Base-by-base conservation (phyloP, 1,140 invertebrate genomes). In the Nasonia giraulti region DNA sequence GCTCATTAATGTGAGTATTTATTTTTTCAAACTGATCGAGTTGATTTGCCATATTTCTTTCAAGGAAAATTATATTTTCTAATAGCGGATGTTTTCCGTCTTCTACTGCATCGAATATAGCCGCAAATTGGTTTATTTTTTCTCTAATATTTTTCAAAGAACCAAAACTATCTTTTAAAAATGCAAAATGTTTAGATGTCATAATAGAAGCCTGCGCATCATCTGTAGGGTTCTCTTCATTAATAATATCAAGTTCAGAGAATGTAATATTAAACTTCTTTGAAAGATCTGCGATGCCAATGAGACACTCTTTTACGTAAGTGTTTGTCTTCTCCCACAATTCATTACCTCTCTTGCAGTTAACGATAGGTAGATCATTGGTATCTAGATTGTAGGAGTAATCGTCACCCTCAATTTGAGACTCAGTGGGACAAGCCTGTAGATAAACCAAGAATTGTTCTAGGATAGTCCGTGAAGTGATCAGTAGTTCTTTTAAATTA, bases 361-460 rank as follows among this genome's bases (percentile, higher is more conserved):
- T 91, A 2, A 94, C 87, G 55, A 95, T 89, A 1, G 93, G 89
- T 23, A 94, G 91, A 79, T 93, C 89, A 12, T 83, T 86, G 11
- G 86, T 87, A 11, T 88, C 37, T 4, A 93, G 80, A 7, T 78
- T 88, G 11, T 76, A 88, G 40, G 11, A 87, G 40, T 37, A 66
- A 31, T 37, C 91, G 88, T 77, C 92, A 23, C 6, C 68, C 23
- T 92, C 87, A 76, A 93, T 91, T 62, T 92, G 87, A 40, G 90
- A 89, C 85, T 94, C 91, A 85, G 90, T 90, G 20, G 95, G 95
- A 87, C 94, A 95, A 50, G 95, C 93, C 88, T 95, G 92, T 6
- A 96, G 79, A 14, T 95, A 91, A 0, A 96, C 86, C 83, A 93
- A 87, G 50, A 95, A 93, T 87, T 96, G 95, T 80, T 95, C 94